These are phyloP conservation scores for Eubucco bourcierii DNA, from an alignment of 2,113 vertebrate genomes.

Conservation along the genomic window DNA sequence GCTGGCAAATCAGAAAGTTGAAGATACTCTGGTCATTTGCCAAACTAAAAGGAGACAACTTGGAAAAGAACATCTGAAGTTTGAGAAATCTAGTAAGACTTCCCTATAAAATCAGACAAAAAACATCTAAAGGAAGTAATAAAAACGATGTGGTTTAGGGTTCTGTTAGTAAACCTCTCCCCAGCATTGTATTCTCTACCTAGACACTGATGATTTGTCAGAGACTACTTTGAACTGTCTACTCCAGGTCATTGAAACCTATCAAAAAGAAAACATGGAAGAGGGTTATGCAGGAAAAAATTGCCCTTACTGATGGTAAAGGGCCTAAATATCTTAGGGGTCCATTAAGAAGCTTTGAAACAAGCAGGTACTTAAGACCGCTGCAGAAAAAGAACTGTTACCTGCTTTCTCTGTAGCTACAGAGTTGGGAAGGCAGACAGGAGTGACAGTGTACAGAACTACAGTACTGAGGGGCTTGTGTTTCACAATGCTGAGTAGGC, in stretches of 20 bases:
- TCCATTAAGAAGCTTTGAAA: neutral
- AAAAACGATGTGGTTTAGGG: neutral
- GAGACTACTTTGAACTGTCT: neutral
- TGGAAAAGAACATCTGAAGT: neutral
- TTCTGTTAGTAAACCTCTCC: neutral
- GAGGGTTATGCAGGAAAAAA: neutral
- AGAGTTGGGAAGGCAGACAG: neutral
- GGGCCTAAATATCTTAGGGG: neutral
- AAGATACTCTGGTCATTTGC: neutral
- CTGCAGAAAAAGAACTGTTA: neutral
- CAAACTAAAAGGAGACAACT: neutral
- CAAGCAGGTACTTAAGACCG: neutral
- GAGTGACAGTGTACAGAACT: neutral
- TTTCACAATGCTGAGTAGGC: slow-evolving; percentile 2
- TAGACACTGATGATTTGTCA: neutral
- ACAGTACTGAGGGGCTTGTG: neutral
- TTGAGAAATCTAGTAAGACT: neutral
- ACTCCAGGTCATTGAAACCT: neutral
- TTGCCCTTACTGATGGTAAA: neutral
- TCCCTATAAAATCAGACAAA: neutral
- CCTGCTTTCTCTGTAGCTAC: neutral
- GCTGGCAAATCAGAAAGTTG: neutral
- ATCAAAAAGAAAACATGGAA: neutral
- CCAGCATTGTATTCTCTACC: neutral
- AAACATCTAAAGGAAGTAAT: neutral